These are phyloP conservation scores for Drosophila setosimentum DNA, from an alignment of 2,888 invertebrate species.

Conservation along the genomic window DNA sequence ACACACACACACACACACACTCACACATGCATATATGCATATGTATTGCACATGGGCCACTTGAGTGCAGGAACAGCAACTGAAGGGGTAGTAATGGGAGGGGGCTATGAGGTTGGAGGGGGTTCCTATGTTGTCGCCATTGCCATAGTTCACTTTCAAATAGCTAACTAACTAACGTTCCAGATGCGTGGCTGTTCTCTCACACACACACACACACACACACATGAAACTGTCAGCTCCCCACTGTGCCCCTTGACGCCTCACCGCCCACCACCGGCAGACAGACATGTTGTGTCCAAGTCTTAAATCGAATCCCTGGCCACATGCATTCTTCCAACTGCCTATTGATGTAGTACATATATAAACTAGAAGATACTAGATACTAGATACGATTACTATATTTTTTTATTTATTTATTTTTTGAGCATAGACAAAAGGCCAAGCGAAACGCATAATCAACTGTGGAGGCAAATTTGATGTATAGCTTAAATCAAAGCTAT, in stretches of 20 bases:
- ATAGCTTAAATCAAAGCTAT: neutral
- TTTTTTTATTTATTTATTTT: neutral
- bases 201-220: slow-evolving; percentile 3
- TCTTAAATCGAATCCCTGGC: slow-evolving; percentile 1
- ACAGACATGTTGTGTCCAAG: slow-evolving; percentile 1
- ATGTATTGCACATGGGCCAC: slow-evolving; percentile 43
- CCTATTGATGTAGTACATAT: neutral
- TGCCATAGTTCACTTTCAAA: slow-evolving; percentile 40
- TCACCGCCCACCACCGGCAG: neutral
- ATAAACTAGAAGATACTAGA: neutral
- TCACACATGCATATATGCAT: neutral
- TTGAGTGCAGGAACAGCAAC: slow-evolving; percentile 35
- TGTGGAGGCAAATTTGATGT: neutral
- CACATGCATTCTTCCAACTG: neutral
- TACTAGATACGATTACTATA: neutral
- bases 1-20: slow-evolving; percentile 4
- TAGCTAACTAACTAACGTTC: slow-evolving; percentile 47
- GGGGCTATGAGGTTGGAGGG: neutral
- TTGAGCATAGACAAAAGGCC: neutral
- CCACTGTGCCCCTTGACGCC: neutral
- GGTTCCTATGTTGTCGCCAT: slow-evolving; percentile 44
- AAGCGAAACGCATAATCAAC: neutral
- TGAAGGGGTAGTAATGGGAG: neutral
- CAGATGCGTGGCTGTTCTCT: slow-evolving; percentile 36
- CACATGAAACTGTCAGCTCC: neutral